Evolutionary conservation across 2,888 invertebrate species (phyloP), one percentile per base, ranked within the genome.

Genomic region (Gymnoscelis rufifasciata): DNA sequence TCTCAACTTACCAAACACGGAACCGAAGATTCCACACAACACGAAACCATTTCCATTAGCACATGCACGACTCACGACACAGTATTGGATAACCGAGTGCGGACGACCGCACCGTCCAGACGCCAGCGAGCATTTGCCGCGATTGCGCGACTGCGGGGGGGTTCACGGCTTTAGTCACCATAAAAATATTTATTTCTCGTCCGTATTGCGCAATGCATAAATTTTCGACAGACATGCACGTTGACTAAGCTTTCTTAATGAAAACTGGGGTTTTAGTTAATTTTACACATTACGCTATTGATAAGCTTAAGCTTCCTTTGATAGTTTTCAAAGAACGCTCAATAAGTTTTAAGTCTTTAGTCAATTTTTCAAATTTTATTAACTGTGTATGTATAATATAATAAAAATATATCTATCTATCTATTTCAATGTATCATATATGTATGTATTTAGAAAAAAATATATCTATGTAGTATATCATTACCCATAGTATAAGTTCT

Each of bases 161-260:
- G 61, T 62, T 68, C 64, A 75, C 74, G 65, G 70, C 67, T 67
- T 69, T 60, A 66, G 63, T 58, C 67, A 74, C 72, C 78, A 83
- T 82, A 75, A 78, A 82, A 83, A 80, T 78, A 80, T 79, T 75
- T 74, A 70, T 65, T 68, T 66, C 62, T 60, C 68, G 53, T 64
- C 68, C 75, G 71, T 81, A 78, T 78, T 80, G 82, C 83, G 83
- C 76, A 74, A 71, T 80, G 73, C 75, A 79, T 77, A 72, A 68
- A 71, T 74, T 72, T 66, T 51, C 54, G 54, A 28, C 36, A 19
- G 52, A 55, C 52, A 60, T 61, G 59, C 62, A 66, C 51, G 43
- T 51, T 51, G 43, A 47, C 41, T 51, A 51, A 47, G 4, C 33
- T 35, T 47, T 51, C 37, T 38, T 40, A 51, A 47, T 50, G 44